Conservation (phyloP, 2,113 vertebrate species). For the Ia io region DNA sequence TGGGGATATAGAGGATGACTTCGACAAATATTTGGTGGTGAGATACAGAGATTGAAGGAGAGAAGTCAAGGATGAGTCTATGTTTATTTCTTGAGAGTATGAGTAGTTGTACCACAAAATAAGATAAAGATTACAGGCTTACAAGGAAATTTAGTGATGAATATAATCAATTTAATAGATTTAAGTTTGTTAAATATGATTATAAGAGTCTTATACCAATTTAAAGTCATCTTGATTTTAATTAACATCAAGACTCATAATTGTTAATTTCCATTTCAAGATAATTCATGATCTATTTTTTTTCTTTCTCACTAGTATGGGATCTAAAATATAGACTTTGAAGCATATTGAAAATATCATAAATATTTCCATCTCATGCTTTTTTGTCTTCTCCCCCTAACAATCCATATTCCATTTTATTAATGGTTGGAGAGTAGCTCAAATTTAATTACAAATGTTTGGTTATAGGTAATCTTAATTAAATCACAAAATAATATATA, state of each 20-base stretch:
- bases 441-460: not conserved
- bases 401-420: not conserved
- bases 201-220: not conserved
- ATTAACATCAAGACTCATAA: not conserved
- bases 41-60: not conserved
- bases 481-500: not conserved
- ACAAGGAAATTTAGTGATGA: not conserved
- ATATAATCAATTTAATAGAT: not conserved
- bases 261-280: not conserved
- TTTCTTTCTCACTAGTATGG: not conserved
- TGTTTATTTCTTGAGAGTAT: too few species aligned
- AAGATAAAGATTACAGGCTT: not conserved
- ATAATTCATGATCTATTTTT: not conserved
- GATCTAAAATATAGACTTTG: not conserved
- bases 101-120: not conserved
- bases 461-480: not conserved
- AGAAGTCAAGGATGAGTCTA: not conserved
- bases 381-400: too few species aligned
- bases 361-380: not conserved
- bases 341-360: not conserved
- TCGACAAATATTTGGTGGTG: not conserved
- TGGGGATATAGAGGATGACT: not conserved
- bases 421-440: not conserved
- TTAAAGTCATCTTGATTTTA: not conserved
- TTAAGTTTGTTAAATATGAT: not conserved